These are phyloP conservation scores for Pomatorhinus ruficollis DNA, from an alignment of 2,113 vertebrate genomes.

Conservation along the genomic window DNA sequence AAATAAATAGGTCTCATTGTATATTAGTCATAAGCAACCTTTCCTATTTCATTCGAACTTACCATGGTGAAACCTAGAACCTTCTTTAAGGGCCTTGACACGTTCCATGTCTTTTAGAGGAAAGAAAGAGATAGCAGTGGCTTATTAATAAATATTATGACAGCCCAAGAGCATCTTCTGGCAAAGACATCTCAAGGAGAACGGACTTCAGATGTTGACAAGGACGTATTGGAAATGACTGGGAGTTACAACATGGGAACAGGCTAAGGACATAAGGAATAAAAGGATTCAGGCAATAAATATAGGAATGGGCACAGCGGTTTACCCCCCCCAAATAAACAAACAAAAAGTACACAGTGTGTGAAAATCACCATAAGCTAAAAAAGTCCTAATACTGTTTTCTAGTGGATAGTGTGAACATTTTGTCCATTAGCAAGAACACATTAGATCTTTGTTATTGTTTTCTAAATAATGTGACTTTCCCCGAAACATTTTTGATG, in stretches of 20 bases:
- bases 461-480: neutral
- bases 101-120: neutral
- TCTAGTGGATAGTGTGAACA: neutral
- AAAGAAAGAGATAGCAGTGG: neutral
- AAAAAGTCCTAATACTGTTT: neutral
- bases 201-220: neutral
- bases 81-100: neutral
- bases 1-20: neutral
- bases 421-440: neutral
- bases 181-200: neutral
- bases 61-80: neutral
- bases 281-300: neutral
- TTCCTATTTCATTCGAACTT: neutral
- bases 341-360: neutral
- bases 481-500: neutral
- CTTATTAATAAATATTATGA: neutral
- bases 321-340: accelerated
- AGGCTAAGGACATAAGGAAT: neutral
- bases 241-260: neutral
- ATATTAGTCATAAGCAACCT: neutral
- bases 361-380: neutral
- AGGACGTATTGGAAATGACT: neutral
- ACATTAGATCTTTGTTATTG: neutral
- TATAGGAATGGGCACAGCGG: neutral
- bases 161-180: neutral